phyloP scores from a whole-genome alignment of 2,113 vertebrate species.

The Oryzias woworae region DNA sequence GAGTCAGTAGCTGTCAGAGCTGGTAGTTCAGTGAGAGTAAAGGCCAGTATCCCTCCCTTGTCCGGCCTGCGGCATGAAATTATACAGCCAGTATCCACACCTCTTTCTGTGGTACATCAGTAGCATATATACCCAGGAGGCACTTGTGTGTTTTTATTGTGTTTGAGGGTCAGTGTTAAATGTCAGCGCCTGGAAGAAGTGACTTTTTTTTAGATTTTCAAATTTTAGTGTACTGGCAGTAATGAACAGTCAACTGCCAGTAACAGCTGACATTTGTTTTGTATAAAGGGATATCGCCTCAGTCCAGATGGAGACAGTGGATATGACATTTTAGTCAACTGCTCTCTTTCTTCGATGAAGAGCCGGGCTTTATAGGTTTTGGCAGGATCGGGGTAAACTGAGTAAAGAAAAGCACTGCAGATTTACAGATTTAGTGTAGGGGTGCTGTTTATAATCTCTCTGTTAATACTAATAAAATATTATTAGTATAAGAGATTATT shows the following conservation, averaged over 20 bases:
- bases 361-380: neutral
- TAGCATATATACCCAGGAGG: conserved; percentile 31
- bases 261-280: conserved; percentile 23
- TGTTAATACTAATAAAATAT: no score
- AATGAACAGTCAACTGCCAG: conserved; percentile 11
- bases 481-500: no score
- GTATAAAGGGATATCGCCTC: conserved; percentile 1
- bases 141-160: conserved; percentile 46
- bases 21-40: conserved; percentile 58
- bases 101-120: conserved; percentile 38
- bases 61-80: conserved; percentile 63
- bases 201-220: conserved; percentile 41
- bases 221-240: conserved; percentile 28
- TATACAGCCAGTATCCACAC: conserved; percentile 50
- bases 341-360: conserved; percentile 3
- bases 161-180: conserved; percentile 49
- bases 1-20: conserved; percentile 61
- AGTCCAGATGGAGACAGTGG: conserved; percentile 6
- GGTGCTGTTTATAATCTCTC: no score
- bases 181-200: conserved; percentile 22
- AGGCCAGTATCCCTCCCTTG: conserved; percentile 64
- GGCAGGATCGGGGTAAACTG: neutral
- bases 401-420: neutral
- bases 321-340: conserved; percentile 12
- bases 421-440: no score